Base-by-base conservation (phyloP, 2,888 invertebrate genomes). In the Phortica okadai region DNA sequence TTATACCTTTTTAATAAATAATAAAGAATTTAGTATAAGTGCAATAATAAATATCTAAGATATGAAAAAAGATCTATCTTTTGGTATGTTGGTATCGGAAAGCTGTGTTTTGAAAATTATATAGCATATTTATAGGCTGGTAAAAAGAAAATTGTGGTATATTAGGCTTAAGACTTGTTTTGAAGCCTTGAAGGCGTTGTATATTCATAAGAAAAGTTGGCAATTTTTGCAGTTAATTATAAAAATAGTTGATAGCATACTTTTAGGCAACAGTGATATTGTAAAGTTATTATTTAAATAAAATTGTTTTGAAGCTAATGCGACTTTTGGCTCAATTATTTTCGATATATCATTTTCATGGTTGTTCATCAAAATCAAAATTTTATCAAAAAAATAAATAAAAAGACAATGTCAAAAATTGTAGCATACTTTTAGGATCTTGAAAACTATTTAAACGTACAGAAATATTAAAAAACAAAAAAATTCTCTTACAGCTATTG, bases 401-500 rank as follows among this genome's bases (percentile, higher is more conserved):
- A 50, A 8, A 50, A 50, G 14, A 14, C 50, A 50, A 50, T 14
- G 50, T 50, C 10, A 14, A 50, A 50, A 50, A 25, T 16, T 62
- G 21, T 62, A 21, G 62, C 62, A 62, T 62, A 62, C 62, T 62
- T 62, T 62, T 62, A 62, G 25, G 62, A n/a, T 16, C 6, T 4
- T 3, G 7, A 25, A 4, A 25, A 6, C 16, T 56, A n/a, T 56
- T 56, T 16, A 16, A 56, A 10, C 16, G n/a, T 56, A n/a, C 16
- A 56, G 10, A 10, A 6, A 0, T 56, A 56, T 56, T 16, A 56
- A 56, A 2, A 56, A 56, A 16, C 21, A 56, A 16, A 56, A 5
- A 8, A 56, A 56, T n/a, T 56, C 83, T 78, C 78, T 93, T 94
- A 6, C 94, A 98, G 98, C 90, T 99, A 99, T 92, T 95, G 96